Base-by-base conservation (phyloP, 2,113 vertebrate species). In the Dendrocopos noguchii region DNA sequence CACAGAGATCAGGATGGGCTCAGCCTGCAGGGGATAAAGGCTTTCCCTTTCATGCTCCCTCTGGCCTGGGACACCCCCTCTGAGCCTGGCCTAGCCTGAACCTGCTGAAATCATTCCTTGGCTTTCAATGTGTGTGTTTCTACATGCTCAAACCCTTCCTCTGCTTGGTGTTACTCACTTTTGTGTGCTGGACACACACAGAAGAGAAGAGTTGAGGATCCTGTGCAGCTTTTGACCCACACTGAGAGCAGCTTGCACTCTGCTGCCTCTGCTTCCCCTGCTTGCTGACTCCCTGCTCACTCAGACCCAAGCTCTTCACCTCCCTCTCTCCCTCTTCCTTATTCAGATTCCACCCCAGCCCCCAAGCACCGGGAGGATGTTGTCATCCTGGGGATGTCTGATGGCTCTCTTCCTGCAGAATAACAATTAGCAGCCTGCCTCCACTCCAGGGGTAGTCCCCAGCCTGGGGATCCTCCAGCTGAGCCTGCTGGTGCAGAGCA, bases 41-140 rank as follows among this genome's bases (percentile, higher is more conserved):
- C 78, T 80, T 91, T 91, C 73, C 75, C 79, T 87, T 93, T 77
- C 87, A 90, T 64, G 75, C 86, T 95, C 81, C 67, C 87, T 36
- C 93, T 83, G 89, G 88, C 72, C 71, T 52, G 57, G 72, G 67
- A 60, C 72, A 68, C 90, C 90, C 79, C 56, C 36, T 36, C 52
- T 6, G 82, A 89, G 53, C 22, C 84, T 70, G 50, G 68, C 22
- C 22, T 60, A 72, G 47, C 78, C 64, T 61, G 25, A 77, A 80
- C 80, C 44, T 17, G 52, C 47, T 57, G 53, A 71, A 88, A 77
- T 18, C 10, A 42, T 42, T 28, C 27, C 27, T 57, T 34, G 16
- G 17, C 9, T 47, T 21, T 47, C 6, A 14, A 15, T 42, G 42
- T 42, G 15, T 42, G 14, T 42, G 60, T 60, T 57, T 72, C 75